These are phyloP conservation scores for Phainopepla nitens DNA, from an alignment of 2,113 vertebrate species.

Conservation along the genomic window DNA sequence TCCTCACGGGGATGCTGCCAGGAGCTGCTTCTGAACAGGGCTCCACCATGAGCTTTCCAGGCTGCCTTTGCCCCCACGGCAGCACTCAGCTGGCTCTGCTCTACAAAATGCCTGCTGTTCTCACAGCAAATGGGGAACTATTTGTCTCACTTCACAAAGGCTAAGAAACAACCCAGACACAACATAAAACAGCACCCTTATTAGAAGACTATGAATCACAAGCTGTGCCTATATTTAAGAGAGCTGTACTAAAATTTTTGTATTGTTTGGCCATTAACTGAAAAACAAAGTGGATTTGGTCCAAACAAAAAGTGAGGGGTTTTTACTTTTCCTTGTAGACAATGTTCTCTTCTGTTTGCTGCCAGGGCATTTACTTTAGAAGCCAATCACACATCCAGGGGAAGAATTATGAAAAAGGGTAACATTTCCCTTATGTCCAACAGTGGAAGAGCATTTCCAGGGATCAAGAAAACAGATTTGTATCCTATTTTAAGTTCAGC, in stretches of 20 bases:
- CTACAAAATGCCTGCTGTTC: neutral
- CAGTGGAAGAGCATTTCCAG: neutral
- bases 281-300: conserved; percentile 23
- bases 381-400: neutral
- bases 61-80: neutral
- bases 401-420: neutral
- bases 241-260: neutral
- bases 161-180: neutral
- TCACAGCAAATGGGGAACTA: neutral
- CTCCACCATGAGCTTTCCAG: neutral
- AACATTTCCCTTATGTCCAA: neutral
- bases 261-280: conserved; percentile 21
- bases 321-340: conserved; percentile 1
- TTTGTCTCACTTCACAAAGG: conserved; percentile 26
- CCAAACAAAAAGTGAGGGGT: neutral
- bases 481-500: neutral
- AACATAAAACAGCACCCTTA: neutral
- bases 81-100: neutral
- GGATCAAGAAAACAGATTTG: neutral
- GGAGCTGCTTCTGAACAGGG: neutral
- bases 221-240: conserved; percentile 4
- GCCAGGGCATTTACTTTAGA: conserved; percentile 2
- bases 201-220: conserved; percentile 5
- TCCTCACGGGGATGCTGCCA: neutral
- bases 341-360: conserved; percentile 5